A percentile compares a stretch with the other conserved stretches of the same genome.
Conservation (phyloP, 2,888 invertebrate species). For the Tholera decimalis region DNA sequence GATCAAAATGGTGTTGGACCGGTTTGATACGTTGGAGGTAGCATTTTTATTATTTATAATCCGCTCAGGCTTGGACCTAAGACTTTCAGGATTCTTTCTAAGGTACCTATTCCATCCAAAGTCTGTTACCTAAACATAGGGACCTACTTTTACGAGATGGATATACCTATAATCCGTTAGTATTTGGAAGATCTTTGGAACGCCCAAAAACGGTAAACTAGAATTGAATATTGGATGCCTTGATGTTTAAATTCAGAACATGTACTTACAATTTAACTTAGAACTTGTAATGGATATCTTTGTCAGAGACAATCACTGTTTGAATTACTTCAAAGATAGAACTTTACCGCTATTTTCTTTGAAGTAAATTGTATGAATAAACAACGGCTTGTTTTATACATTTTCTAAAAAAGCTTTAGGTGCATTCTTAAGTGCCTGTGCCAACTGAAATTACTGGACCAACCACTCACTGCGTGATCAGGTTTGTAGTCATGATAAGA, state of each 20-base stretch:
- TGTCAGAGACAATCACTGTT: conserved; percentile 20
- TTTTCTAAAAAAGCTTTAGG: neutral
- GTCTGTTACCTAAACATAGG: conserved; percentile 5
- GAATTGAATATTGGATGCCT: conserved; percentile 15
- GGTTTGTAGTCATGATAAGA: neutral
- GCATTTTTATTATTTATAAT: conserved; percentile 50
- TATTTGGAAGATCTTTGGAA: conserved; percentile 30
- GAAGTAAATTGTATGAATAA: neutral
- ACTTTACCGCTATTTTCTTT: neutral
- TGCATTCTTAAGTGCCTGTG: neutral
- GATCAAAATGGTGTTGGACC: conserved; percentile 67
- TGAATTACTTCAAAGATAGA: conserved; percentile 3
- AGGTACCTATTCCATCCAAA: conserved; percentile 18
- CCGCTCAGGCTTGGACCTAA: conserved; percentile 5
- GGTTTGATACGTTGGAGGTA: conserved; percentile 59
- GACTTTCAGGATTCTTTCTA: conserved; percentile 24
- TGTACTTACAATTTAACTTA: conserved; percentile 14
- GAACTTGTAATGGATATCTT: conserved; percentile 30
- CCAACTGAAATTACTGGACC: neutral
- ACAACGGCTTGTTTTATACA: too few relatives aligned
- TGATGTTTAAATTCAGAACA: conserved; percentile 32
- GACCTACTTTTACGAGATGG: conserved; percentile 10
- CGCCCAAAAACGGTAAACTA: conserved; percentile 27
- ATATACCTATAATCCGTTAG: too few relatives aligned
- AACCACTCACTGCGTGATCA: conserved; percentile 3